phyloP scores from a whole-genome alignment of 92 coral and sea anemone species.

The Epizoanthus fatuus region DNA sequence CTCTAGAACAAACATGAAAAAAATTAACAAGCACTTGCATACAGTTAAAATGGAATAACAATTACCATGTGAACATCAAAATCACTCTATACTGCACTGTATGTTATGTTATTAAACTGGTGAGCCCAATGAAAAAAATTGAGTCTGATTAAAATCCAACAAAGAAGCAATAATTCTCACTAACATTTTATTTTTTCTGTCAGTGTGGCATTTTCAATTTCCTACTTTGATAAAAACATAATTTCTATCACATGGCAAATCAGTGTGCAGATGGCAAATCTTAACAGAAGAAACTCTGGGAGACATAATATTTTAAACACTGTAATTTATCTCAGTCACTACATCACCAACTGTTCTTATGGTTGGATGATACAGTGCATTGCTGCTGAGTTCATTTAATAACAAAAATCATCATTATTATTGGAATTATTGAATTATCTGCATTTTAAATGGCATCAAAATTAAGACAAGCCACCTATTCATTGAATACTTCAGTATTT shows the following conservation, averaged over 20 bases:
- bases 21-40: no score
- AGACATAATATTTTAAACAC: not conserved
- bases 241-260: constrained; percentile 11
- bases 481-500: not conserved
- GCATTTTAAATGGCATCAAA: not conserved
- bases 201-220: constrained; percentile 2
- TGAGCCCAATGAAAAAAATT: no score
- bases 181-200: no score
- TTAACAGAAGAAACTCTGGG: constrained; percentile 26
- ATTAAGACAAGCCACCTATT: not conserved
- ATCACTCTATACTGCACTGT: no score
- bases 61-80: no score
- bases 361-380: not conserved
- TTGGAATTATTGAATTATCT: not conserved
- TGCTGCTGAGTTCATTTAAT: not conserved
- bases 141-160: no score
- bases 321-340: constrained; percentile 3
- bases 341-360: not conserved
- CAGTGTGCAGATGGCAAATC: constrained; percentile 6
- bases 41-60: no score
- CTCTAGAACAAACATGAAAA: no score
- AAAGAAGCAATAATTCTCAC: no score
- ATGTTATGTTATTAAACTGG: no score
- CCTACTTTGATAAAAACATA: not conserved
- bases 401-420: not conserved